These are phyloP conservation scores for Rhabditoides inermis DNA, from an alignment of 2,888 invertebrate species.

Conservation along the genomic window DNA sequence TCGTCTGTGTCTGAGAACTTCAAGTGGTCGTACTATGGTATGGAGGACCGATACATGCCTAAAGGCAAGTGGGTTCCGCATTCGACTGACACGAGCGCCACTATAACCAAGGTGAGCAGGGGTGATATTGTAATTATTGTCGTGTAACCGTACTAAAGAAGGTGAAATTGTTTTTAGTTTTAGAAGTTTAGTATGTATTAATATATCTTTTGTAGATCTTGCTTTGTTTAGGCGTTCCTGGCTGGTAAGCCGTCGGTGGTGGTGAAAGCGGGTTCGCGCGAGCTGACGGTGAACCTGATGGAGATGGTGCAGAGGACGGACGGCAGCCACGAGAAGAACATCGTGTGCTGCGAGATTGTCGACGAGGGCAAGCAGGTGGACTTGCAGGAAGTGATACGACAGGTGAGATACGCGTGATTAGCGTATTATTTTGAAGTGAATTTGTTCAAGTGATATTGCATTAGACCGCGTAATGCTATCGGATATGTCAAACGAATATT, in stretches of 20 bases:
- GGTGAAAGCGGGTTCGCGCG: constrained; percentile 8
- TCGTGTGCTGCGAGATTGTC: too few relatives aligned
- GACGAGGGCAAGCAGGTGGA: too few relatives aligned
- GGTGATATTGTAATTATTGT: neutral
- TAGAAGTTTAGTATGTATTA: constrained; percentile 1
- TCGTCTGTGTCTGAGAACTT: neutral
- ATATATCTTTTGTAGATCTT: constrained; percentile 9
- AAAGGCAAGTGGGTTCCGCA: constrained; percentile 1
- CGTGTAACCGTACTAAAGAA: too few relatives aligned
- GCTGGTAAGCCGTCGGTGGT: constrained; percentile 10
- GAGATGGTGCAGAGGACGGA: constrained; percentile 17
- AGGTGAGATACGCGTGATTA: too few relatives aligned
- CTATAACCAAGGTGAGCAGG: constrained; percentile 10
- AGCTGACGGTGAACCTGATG: constrained; percentile 13
- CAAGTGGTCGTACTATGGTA: constrained; percentile 4
- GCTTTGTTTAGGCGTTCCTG: constrained; percentile 13
- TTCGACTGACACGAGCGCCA: neutral
- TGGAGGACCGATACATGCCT: constrained; percentile 8
- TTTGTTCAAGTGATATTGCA: too few relatives aligned
- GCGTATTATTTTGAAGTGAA: too few relatives aligned
- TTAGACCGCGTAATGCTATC: too few relatives aligned
- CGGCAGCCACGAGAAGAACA: neutral
- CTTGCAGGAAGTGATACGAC: too few relatives aligned
- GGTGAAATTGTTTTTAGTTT: too few relatives aligned
- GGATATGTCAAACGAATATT: too few relatives aligned